Evolutionary conservation across 1,140 invertebrate genomes (phyloP), one percentile per base, ranked within the genome.

Genomic region (Planococcus citri): DNA sequence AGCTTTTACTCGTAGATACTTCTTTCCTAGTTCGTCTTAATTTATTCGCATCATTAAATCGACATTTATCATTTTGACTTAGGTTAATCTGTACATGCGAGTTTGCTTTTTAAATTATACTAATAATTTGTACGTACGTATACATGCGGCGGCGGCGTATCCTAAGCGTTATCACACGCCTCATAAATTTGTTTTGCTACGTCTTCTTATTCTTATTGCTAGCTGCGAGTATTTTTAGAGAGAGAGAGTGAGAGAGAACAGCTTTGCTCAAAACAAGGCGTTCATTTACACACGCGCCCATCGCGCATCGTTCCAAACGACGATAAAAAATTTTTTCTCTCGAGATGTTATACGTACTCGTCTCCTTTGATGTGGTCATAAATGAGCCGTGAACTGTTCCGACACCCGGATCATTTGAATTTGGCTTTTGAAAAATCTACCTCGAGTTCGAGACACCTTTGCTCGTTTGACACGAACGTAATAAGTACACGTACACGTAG

Each of bases 81-180:
- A 20, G 41, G 41, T 51, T 51, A 51, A 51, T 51, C 41, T 51
- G 41, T 51, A 20, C 29, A 33, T 51, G 41, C 41, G 6, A 2
- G n/a, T 51, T 33, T 33, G 4, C 12, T 6, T 33, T 33, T 12
- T 33, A 33, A 33, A 33, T 33, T 33, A 33, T 33, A n/a, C n/a
- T n/a, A 33, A 33, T 33, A 33, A 33, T 33, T 33, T 33, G 29
- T 33, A 33, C 12, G 12, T 12, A 12, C 29, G 29, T 33, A 33
- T 33, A 33, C 29, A 33, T 33, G 29, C 29, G 29, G 4, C n/a
- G n/a, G n/a, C n/a, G n/a, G n/a, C n/a, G n/a, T n/a, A n/a, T n/a
- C n/a, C n/a, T n/a, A n/a, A n/a, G n/a, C n/a, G n/a, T 51, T 51
- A 51, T 51, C 41, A 51, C 41, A 51, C 41, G 41, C 41, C 41